A percentile compares a stretch with the other conserved stretches of the same genome.
Evolutionary conservation across 2,888 invertebrate genomes (phyloP).

Genomic region (Nomada hirtipes): DNA sequence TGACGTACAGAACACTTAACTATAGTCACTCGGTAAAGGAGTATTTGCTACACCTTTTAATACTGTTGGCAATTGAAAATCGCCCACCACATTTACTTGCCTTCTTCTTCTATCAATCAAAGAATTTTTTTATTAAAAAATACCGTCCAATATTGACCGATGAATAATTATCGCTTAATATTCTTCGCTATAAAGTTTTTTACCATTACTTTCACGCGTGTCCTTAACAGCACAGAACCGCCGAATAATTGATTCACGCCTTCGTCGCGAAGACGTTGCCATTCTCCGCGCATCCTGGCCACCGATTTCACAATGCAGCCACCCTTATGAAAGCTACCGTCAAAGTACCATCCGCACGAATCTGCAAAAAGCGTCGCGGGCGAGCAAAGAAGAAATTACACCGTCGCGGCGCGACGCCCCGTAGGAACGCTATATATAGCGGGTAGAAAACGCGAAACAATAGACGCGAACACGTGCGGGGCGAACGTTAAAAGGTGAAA

Average conservation of each 20-base stretch:
- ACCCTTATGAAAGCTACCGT: too few species aligned
- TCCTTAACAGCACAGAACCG: neutral
- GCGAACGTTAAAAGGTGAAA: constrained; percentile 49
- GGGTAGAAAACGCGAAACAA: neutral
- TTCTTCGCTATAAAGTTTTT: too few species aligned
- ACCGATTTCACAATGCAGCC: neutral
- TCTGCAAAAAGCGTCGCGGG: neutral
- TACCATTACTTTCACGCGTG: neutral
- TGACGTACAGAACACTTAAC: too few species aligned
- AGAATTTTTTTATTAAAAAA: too few species aligned
- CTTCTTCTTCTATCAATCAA: too few species aligned
- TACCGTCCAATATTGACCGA: too few species aligned
- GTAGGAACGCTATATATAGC: neutral
- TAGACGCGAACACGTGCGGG: neutral
- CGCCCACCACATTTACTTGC: too few species aligned
- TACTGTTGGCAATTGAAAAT: too few species aligned
- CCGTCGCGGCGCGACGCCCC: neutral
- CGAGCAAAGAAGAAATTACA: neutral
- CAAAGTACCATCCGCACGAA: neutral
- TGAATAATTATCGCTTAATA: too few species aligned
- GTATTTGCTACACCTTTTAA: too few species aligned
- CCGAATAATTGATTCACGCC: neutral
- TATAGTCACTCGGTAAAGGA: too few species aligned
- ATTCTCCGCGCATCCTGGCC: neutral
- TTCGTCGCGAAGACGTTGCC: neutral